These are phyloP conservation scores for Lycophotia porphyrea DNA, from an alignment of 2,888 invertebrate genomes.

Conservation along the genomic window DNA sequence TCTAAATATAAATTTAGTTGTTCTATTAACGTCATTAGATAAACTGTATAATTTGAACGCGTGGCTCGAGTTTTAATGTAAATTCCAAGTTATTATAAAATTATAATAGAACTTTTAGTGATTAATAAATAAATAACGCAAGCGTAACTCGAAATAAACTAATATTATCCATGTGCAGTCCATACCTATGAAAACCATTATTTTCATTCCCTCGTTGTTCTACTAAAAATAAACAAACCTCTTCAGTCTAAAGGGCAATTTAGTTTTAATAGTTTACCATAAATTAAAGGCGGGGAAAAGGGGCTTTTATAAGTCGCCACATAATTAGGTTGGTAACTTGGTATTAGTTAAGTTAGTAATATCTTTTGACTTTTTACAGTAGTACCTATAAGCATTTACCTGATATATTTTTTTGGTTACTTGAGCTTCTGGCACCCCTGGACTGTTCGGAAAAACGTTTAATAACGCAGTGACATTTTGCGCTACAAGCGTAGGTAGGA, in stretches of 20 bases:
- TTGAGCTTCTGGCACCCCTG: not conserved
- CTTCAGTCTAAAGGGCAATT: not conserved
- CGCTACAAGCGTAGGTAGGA: not conserved
- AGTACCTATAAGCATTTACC: not conserved
- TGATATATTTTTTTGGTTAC: not conserved
- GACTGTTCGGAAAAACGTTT: not conserved
- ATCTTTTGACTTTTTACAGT: not conserved
- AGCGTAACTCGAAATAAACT: slow-evolving; percentile 9
- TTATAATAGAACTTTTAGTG: slow-evolving; percentile 30
- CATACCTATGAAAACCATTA: not conserved
- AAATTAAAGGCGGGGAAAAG: slow-evolving; percentile 11
- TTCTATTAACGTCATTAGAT: slow-evolving; percentile 16
- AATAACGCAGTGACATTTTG: not conserved
- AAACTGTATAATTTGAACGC: slow-evolving; percentile 27
- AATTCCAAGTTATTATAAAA: slow-evolving; percentile 29
- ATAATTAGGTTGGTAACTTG: not conserved
- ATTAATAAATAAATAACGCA: slow-evolving; percentile 17
- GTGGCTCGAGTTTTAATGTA: slow-evolving; percentile 20
- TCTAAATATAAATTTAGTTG: slow-evolving; percentile 31
- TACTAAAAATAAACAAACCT: slow-evolving; percentile 8
- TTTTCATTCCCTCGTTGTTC: not conserved
- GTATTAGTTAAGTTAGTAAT: not conserved
- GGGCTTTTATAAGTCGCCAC: not conserved
- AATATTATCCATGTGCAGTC: slow-evolving; percentile 5
- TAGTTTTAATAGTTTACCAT: slow-evolving; percentile 2